Percentiles rank a stretch among this genome's conserved stretches.
Conservation (phyloP, 2,888 invertebrate species). For the Drosophila formosana region DNA sequence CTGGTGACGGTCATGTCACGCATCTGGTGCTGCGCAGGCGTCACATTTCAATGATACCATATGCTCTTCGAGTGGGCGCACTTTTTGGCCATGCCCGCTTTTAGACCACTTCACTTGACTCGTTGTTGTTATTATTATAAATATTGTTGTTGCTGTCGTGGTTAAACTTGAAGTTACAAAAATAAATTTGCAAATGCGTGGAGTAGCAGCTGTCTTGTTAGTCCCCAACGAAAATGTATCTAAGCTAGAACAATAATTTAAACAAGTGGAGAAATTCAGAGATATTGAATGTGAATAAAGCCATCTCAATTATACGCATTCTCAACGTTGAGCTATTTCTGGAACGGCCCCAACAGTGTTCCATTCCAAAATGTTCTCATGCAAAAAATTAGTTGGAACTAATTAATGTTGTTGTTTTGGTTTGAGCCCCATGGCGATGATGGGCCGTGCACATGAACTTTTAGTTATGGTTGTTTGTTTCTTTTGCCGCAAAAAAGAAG, state of each 20-base stretch:
- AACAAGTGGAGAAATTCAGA: too few relatives aligned
- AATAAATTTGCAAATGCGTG: constrained; percentile 14
- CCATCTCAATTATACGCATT: background rate
- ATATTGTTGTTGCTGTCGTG: constrained; percentile 18
- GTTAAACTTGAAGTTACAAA: constrained; percentile 62
- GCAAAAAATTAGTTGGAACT: constrained; percentile 26
- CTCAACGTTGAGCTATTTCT: background rate
- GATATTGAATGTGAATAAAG: background rate
- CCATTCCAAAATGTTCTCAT: constrained; percentile 52
- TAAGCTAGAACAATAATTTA: too few relatives aligned
- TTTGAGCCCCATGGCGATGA: constrained; percentile 40
- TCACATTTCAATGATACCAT: constrained; percentile 56
- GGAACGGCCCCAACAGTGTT: constrained; percentile 38
- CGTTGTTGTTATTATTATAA: constrained; percentile 9
- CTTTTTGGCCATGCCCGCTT: constrained; percentile 63
- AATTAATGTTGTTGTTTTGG: constrained; percentile 32
- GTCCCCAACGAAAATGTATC: too few relatives aligned
- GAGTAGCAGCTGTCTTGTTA: constrained; percentile 1
- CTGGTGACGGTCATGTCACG: constrained; percentile 70
- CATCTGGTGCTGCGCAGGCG: constrained; percentile 69
- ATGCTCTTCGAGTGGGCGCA: constrained; percentile 62
- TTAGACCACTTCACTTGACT: constrained; percentile 25
- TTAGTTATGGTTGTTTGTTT: constrained; percentile 49
- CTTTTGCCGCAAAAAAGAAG: constrained; percentile 24
- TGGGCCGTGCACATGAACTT: constrained; percentile 64